Conservation (phyloP, 2,888 invertebrate genomes). For the Noctua fimbriata region DNA sequence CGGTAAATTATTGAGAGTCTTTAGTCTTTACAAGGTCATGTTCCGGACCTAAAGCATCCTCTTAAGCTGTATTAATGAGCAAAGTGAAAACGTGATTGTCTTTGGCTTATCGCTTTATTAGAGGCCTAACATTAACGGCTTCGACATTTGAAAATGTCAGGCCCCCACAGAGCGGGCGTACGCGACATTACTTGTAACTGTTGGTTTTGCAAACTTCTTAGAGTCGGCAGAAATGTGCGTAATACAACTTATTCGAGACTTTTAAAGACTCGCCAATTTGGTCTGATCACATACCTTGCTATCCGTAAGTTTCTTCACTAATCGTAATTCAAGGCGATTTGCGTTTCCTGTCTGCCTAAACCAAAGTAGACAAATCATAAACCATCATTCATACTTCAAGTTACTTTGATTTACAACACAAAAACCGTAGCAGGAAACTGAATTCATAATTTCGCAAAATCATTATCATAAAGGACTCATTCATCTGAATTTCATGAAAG, state of each 20-base stretch:
- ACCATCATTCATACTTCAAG: background rate
- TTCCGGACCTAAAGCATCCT: background rate
- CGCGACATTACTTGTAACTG: slow-evolving; percentile 26
- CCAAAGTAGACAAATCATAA: background rate
- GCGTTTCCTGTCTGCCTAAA: slow-evolving; percentile 7
- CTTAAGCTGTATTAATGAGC: background rate
- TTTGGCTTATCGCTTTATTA: slow-evolving; percentile 13
- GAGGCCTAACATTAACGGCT: slow-evolving; percentile 32
- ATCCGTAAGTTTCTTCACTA: slow-evolving; percentile 2
- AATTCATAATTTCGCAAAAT: slow-evolving; percentile 31
- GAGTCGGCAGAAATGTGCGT: slow-evolving; percentile 7
- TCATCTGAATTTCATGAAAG: slow-evolving; percentile 36
- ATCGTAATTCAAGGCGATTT: slow-evolving; percentile 5
- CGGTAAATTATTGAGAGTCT: slow-evolving; percentile 20
- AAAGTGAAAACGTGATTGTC: slow-evolving; percentile 7
- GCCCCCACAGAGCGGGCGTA: slow-evolving; percentile 17
- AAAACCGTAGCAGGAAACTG: slow-evolving; percentile 18
- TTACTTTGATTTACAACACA: slow-evolving; percentile 17
- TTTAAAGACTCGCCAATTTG: slow-evolving; percentile 7
- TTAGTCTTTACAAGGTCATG: slow-evolving; percentile 19
- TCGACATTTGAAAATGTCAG: slow-evolving; percentile 53
- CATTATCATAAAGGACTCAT: slow-evolving; percentile 30
- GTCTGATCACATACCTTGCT: slow-evolving; percentile 3
- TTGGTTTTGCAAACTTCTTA: slow-evolving; percentile 38
- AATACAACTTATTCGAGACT: background rate